These are phyloP conservation scores for Mobula hypostoma DNA, from an alignment of 2,113 vertebrate species.

Conservation along the genomic window DNA sequence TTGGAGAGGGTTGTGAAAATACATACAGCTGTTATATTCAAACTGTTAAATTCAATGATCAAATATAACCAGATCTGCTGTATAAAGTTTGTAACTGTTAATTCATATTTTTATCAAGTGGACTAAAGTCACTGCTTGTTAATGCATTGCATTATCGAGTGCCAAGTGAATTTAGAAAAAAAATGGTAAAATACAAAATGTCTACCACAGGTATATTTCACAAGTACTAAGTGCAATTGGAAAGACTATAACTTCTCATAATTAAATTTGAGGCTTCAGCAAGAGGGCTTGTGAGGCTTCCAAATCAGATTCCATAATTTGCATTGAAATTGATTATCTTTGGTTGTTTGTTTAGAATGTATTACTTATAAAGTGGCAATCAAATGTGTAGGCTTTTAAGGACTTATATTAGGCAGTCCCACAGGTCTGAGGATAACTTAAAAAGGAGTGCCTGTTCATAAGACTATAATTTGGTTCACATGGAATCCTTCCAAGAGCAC, in stretches of 20 bases:
- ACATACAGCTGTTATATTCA: not conserved
- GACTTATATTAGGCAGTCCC: too few species aligned
- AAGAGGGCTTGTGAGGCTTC: not conserved
- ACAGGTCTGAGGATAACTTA: too few species aligned
- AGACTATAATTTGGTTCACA: not conserved
- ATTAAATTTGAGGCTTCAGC: not conserved
- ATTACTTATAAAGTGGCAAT: not conserved
- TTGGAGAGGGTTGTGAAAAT: not conserved
- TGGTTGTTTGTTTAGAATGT: not conserved
- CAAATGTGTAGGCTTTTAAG: not conserved
- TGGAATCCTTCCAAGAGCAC: not conserved
- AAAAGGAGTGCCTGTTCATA: not conserved
- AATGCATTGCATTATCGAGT: not conserved
- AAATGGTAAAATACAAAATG: not conserved
- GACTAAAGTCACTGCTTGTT: not conserved
- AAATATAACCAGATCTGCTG: not conserved
- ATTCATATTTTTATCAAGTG: not conserved
- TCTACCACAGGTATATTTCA: not conserved
- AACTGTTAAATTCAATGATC: not conserved
- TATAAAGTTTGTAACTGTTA: not conserved
- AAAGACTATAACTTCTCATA: not conserved
- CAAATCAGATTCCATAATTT: not conserved
- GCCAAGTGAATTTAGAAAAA: not conserved
- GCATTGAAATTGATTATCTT: not conserved
- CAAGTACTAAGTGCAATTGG: not conserved